Conservation (phyloP, 2,888 invertebrate species). For the Eupithecia subfuscata region DNA sequence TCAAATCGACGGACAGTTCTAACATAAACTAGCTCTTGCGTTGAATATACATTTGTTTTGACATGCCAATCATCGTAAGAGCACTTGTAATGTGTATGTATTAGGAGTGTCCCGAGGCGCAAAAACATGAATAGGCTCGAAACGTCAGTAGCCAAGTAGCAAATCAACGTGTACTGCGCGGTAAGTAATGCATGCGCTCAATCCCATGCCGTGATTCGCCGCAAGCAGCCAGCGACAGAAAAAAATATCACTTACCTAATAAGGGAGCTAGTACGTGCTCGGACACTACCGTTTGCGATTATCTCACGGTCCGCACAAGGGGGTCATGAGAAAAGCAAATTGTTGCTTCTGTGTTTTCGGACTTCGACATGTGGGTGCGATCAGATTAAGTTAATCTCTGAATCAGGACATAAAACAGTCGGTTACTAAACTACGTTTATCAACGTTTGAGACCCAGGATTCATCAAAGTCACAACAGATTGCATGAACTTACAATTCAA, state of each 20-base stretch:
- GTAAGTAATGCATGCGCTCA: conserved; percentile 63
- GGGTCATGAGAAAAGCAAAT: conserved; percentile 77
- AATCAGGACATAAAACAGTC: neutral
- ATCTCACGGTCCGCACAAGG: conserved; percentile 77
- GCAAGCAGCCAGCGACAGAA: conserved; percentile 59
- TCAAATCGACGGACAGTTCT: neutral
- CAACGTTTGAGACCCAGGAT: conserved; percentile 4
- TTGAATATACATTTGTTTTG: conserved; percentile 15
- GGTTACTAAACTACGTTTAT: neutral
- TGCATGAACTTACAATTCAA: neutral
- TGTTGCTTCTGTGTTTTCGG: conserved; percentile 59
- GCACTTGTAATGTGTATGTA: conserved; percentile 11
- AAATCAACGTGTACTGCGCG: conserved; percentile 48
- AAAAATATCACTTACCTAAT: conserved; percentile 70
- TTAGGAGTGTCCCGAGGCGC: conserved; percentile 9
- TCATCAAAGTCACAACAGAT: neutral
- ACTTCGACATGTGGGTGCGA: conserved; percentile 41
- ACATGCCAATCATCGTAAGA: conserved; percentile 14
- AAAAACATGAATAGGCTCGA: conserved; percentile 19
- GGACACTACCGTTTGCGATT: conserved; percentile 78
- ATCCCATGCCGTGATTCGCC: conserved; percentile 56
- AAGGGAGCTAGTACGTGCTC: conserved; percentile 75
- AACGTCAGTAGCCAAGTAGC: conserved; percentile 15
- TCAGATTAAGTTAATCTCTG: conserved; percentile 1
- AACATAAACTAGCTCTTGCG: conserved; percentile 5